Conservation (phyloP, 2,113 vertebrate genomes). For the Pimephales promelas region DNA sequence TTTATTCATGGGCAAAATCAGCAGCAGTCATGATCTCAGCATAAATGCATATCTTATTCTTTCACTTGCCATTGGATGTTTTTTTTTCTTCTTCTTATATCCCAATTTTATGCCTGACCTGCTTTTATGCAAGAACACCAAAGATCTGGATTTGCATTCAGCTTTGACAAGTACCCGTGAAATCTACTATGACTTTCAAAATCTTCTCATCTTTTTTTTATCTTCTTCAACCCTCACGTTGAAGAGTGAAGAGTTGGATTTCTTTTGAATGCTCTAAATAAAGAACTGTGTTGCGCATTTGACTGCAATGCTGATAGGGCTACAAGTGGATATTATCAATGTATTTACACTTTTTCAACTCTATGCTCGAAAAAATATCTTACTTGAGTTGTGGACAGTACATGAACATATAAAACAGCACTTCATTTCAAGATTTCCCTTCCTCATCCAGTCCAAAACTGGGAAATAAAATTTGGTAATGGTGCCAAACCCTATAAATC, state of each 20-base stretch:
- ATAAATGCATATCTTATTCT: constrained; percentile 9
- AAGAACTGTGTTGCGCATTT: background rate
- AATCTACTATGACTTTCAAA: constrained; percentile 10
- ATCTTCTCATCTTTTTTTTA: constrained; percentile 13
- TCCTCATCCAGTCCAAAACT: background rate
- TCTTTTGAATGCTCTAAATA: background rate
- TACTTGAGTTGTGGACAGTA: background rate
- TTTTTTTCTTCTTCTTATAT: background rate
- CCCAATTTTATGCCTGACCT: constrained; percentile 14
- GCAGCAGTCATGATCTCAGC: constrained; percentile 23
- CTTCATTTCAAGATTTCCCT: background rate
- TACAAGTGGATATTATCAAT: background rate
- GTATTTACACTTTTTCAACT: background rate
- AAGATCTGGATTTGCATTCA: constrained; percentile 28
- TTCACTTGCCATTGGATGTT: background rate
- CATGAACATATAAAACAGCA: background rate
- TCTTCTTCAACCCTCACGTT: background rate
- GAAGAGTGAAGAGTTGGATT: background rate
- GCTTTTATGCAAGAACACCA: constrained; percentile 3
- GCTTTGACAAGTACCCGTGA: constrained; percentile 25
- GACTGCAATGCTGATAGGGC: background rate
- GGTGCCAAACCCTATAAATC: background rate
- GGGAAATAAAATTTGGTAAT: background rate
- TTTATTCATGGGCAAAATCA: constrained; percentile 19
- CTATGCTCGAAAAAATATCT: background rate